Percentiles rank a stretch among this genome's conserved stretches.
Conservation (phyloP, 2,113 vertebrate species). For the Otus sunia region DNA sequence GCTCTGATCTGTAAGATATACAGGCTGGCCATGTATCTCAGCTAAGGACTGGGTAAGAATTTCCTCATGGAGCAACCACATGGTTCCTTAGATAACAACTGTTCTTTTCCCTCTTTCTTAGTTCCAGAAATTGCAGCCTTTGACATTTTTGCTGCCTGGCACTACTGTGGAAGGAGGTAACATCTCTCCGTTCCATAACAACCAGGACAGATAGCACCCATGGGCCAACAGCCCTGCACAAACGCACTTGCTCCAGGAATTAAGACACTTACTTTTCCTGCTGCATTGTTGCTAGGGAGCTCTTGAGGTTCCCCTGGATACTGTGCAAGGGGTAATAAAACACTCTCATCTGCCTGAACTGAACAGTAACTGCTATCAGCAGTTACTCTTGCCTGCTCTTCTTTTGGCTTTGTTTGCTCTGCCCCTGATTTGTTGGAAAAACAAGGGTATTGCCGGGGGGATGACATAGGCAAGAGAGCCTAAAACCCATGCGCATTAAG, state of each 20-base stretch:
- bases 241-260: background rate
- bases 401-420: background rate
- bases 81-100: background rate
- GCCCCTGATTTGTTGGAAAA: background rate
- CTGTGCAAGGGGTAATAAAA: constrained; percentile 1
- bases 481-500: background rate
- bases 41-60: background rate
- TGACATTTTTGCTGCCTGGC: background rate
- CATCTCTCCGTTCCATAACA: background rate
- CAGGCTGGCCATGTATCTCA: background rate
- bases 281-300: constrained; percentile 36
- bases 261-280: background rate
- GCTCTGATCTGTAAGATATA: background rate
- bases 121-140: background rate
- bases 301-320: constrained; percentile 39
- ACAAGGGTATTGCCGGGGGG: background rate
- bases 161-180: background rate
- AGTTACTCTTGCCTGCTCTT: background rate
- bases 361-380: background rate
- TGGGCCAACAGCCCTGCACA: background rate
- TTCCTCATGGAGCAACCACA: background rate
- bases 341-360: background rate
- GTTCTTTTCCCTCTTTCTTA: background rate
- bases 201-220: background rate
- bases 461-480: background rate